A percentile compares a stretch with the other conserved stretches of the same genome.
Conservation (phyloP, 1,140 invertebrate genomes). For the Cydia fagiglandana region DNA sequence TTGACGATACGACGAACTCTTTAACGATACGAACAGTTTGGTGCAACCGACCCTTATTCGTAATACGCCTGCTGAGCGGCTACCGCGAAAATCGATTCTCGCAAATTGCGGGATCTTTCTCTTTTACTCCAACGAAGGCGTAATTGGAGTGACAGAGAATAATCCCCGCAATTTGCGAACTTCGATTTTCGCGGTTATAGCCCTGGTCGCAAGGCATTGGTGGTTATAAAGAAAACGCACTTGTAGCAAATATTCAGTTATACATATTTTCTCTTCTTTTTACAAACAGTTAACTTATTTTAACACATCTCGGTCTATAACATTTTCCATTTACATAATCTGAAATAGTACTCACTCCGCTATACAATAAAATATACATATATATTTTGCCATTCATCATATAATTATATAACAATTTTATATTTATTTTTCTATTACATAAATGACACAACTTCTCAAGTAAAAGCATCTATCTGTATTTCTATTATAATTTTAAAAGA, state of each 20-base stretch:
- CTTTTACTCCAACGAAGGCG: no score
- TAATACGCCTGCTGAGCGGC: no score
- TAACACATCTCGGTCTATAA: conserved; percentile 76
- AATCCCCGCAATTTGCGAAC: no score
- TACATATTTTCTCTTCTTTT: conserved; percentile 77
- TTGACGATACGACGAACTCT: no score
- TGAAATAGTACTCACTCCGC: conserved; percentile 75
- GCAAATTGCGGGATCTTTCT: no score
- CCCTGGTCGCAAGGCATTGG: no score
- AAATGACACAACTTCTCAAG: conserved; percentile 74
- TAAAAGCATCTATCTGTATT: conserved; percentile 35
- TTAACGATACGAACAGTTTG: no score
- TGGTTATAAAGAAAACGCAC: conserved; percentile 54
- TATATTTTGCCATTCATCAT: conserved; percentile 71
- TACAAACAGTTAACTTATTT: conserved; percentile 78
- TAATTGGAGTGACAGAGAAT: no score
- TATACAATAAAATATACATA: conserved; percentile 78
- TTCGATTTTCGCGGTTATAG: no score
- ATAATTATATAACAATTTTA: conserved; percentile 73
- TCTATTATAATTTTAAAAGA: conserved; percentile 11
- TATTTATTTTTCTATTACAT: conserved; percentile 71
- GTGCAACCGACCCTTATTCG: no score
- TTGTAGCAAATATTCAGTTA: conserved; percentile 76
- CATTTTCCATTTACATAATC: conserved; percentile 75
- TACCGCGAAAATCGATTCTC: no score